Conservation (phyloP, 1,140 invertebrate species). For the Leguminivora glycinivorella region DNA sequence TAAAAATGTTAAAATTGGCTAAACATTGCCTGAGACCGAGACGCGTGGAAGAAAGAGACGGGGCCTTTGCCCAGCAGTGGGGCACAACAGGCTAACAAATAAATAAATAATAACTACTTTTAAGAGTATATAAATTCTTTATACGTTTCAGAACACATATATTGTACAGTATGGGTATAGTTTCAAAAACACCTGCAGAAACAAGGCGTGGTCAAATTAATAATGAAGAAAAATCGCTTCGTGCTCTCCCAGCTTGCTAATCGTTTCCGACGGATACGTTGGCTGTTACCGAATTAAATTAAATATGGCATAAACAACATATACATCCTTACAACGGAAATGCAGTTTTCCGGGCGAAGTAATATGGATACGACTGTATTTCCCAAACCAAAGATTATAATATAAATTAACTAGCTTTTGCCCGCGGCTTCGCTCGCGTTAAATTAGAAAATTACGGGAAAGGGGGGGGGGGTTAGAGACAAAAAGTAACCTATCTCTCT, state of each 20-base stretch:
- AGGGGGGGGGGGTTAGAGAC: no score
- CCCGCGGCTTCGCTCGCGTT: no score
- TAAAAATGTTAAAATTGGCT: no score
- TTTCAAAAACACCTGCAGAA: slow-evolving; percentile 38
- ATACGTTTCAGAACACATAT: no score
- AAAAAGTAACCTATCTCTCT: no score
- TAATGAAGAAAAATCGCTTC: slow-evolving; percentile 41
- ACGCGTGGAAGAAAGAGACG: no score
- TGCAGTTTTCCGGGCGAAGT: not conserved
- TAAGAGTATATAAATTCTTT: no score
- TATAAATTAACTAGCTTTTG: not conserved
- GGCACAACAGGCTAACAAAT: no score
- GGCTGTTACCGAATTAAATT: not conserved
- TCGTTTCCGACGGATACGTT: slow-evolving; percentile 48
- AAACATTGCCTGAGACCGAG: no score
- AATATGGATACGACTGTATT: not conserved
- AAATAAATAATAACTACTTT: no score
- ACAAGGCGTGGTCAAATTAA: slow-evolving; percentile 34
- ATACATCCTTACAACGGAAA: not conserved
- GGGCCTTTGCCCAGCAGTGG: no score
- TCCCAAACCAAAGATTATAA: not conserved
- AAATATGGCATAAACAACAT: not conserved
- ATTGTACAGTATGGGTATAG: not conserved
- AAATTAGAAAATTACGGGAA: no score
- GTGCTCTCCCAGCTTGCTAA: slow-evolving; percentile 60